Conservation (phyloP, 2,888 invertebrate genomes). For the Eupithecia centaureata region DNA sequence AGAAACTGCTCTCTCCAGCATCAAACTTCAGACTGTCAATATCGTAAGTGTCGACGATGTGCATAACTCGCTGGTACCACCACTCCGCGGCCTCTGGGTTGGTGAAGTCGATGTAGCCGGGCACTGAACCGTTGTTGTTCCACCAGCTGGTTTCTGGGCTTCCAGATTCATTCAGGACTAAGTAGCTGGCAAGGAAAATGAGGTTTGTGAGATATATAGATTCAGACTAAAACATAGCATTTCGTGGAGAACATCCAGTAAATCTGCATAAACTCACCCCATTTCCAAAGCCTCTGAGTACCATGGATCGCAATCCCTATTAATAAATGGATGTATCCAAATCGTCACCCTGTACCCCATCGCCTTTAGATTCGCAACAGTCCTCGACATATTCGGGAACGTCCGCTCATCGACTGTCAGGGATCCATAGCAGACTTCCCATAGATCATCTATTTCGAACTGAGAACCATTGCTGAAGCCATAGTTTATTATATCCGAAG, state of each 20-base stretch:
- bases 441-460: constrained; percentile 93
- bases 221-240: background rate
- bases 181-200: constrained; percentile 62
- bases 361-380: constrained; percentile 85
- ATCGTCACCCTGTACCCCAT: constrained; percentile 89
- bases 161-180: constrained; percentile 76
- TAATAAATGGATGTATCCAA: constrained; percentile 95
- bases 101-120: constrained; percentile 89
- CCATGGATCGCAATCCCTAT: constrained; percentile 86
- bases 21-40: constrained; percentile 93
- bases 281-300: constrained; percentile 82
- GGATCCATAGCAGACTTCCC: constrained; percentile 94
- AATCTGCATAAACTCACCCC: constrained; percentile 67
- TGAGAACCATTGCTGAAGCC: constrained; percentile 88
- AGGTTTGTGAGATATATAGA: background rate
- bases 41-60: constrained; percentile 83
- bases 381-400: constrained; percentile 87
- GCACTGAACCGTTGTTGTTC: constrained; percentile 75
- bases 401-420: constrained; percentile 87
- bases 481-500: constrained; percentile 85
- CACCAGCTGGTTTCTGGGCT: constrained; percentile 80
- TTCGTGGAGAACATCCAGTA: background rate
- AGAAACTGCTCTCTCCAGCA: constrained; percentile 89
- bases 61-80: constrained; percentile 81
- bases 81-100: constrained; percentile 86